A percentile compares a stretch with the other conserved stretches of the same genome.
Conservation (phyloP, 2,888 invertebrate species). For the Diarsia dahlii region DNA sequence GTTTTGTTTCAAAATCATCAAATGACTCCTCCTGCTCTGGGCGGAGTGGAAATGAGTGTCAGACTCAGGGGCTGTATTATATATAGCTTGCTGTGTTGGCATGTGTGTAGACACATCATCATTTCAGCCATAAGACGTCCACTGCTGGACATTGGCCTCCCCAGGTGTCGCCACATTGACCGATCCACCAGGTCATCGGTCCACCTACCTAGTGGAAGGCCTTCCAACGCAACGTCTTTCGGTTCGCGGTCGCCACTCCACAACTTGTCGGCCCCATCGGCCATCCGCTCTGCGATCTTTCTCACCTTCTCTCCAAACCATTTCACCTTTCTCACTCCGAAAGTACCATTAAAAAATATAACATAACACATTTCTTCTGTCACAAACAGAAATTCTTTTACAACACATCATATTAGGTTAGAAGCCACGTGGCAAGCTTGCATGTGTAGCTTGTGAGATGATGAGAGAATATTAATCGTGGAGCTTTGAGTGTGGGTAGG, state of each 20-base stretch:
- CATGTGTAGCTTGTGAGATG: neutral
- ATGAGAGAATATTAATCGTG: constrained; percentile 36
- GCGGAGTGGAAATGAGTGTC: too few species aligned
- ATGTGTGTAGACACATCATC: neutral
- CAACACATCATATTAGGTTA: neutral
- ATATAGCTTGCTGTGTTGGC: too few species aligned
- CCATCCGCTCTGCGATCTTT: neutral
- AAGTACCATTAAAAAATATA: constrained; percentile 7
- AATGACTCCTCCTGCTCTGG: too few species aligned
- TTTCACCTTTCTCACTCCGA: neutral
- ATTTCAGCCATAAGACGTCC: neutral
- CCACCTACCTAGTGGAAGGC: too few species aligned
- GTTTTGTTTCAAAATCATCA: too few species aligned
- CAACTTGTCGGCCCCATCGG: too few species aligned
- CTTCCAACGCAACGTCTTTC: too few species aligned
- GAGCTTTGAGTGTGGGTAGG: neutral
- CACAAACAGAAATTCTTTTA: constrained; percentile 17
- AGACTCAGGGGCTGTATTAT: too few species aligned
- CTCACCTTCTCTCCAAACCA: neutral
- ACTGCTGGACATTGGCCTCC: too few species aligned
- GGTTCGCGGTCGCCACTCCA: too few species aligned
- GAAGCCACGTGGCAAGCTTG: constrained; percentile 1
- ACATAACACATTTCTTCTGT: neutral
- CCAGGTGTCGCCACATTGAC: too few species aligned
- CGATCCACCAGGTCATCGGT: too few species aligned